Conservation (phyloP, 1,140 invertebrate species). For the Zaprionus gabonicus region DNA sequence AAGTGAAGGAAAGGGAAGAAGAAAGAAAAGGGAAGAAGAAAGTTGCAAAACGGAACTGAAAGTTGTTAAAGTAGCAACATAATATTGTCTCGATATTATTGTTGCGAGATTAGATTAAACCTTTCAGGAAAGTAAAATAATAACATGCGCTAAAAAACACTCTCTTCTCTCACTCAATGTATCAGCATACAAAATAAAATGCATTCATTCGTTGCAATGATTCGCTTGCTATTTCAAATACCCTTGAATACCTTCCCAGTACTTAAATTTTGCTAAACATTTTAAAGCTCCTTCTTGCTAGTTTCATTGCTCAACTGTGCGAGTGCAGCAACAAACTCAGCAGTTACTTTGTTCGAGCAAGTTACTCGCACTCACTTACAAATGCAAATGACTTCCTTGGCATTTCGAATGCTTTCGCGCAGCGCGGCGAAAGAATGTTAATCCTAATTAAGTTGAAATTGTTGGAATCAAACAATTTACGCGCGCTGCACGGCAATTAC, state of each 20-base stretch:
- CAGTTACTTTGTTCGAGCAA: neutral
- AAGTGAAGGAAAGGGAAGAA: neutral
- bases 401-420: neutral
- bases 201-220: neutral
- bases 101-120: too few relatives aligned
- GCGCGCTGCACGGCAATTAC: neutral
- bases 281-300: neutral
- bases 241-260: neutral
- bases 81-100: neutral
- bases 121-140: too few relatives aligned
- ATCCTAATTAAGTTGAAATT: conserved; percentile 10
- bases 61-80: neutral
- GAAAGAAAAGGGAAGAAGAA: neutral
- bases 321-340: neutral
- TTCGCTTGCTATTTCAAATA: neutral
- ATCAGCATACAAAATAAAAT: too few relatives aligned
- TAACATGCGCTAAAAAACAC: too few relatives aligned
- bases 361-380: neutral
- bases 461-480: conserved; percentile 12
- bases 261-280: neutral
- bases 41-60: neutral
- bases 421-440: neutral
- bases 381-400: conserved; percentile 10
- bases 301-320: neutral
- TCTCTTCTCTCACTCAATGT: neutral